These are phyloP conservation scores for Tiphia femorata DNA, from an alignment of 2,888 invertebrate genomes.

Conservation along the genomic window DNA sequence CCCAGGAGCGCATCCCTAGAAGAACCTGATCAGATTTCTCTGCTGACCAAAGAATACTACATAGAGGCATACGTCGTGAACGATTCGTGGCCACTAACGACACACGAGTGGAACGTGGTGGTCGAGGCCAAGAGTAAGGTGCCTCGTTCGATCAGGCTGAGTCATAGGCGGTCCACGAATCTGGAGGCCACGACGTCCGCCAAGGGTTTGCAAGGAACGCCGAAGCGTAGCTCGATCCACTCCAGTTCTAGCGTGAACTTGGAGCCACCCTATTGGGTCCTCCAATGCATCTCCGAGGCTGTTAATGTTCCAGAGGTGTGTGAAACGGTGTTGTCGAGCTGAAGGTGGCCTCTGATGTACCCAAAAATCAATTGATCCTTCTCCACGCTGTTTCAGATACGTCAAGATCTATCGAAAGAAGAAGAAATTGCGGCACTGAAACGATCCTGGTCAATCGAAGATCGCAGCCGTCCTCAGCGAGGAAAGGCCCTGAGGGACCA, in stretches of 20 bases:
- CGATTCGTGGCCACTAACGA: constrained; percentile 67
- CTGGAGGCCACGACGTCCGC: too few species aligned
- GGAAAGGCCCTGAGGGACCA: constrained; percentile 38
- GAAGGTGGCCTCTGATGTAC: not conserved
- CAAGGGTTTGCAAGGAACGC: not conserved
- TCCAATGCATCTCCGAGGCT: constrained; percentile 41
- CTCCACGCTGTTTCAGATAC: constrained; percentile 21
- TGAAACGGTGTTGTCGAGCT: not conserved
- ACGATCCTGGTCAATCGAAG: constrained; percentile 36
- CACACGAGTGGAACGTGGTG: constrained; percentile 63
- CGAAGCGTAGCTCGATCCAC: constrained; percentile 16
- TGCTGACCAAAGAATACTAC: constrained; percentile 23
- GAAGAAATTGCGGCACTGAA: constrained; percentile 38
- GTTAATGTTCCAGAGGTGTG: constrained; percentile 32
- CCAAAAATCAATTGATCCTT: too few species aligned
- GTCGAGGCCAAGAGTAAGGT: constrained; percentile 38
- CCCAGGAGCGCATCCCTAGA: not conserved
- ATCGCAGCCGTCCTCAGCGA: constrained; percentile 35
- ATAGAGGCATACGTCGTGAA: constrained; percentile 61
- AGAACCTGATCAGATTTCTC: too few species aligned
- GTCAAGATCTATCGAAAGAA: constrained; percentile 29
- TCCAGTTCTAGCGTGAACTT: constrained; percentile 4
- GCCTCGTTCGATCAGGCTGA: not conserved
- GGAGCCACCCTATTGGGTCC: constrained; percentile 44
- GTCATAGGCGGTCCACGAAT: constrained; percentile 2